Evolutionary conservation across 2,113 vertebrate genomes (phyloP).

Genomic region (Leucoraja erinaceus): DNA sequence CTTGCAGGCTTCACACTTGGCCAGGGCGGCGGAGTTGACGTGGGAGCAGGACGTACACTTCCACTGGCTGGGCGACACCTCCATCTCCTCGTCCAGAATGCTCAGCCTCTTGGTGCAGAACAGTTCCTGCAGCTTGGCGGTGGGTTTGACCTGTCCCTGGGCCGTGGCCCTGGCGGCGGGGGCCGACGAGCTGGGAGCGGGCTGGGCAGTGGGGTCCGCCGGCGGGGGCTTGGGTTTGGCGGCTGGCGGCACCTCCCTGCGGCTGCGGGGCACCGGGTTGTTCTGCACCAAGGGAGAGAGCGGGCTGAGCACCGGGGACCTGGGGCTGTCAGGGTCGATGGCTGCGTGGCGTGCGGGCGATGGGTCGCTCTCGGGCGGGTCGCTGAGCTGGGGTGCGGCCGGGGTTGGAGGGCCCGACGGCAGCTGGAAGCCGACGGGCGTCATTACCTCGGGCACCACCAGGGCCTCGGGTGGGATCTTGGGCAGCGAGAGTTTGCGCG

Average conservation of each 20-base stretch:
- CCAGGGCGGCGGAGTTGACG: conserved; percentile 45
- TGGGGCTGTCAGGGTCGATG: conserved; percentile 50
- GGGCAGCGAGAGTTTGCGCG: conserved; percentile 85
- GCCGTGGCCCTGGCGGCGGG: conserved; percentile 45
- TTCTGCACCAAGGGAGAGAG: conserved; percentile 80
- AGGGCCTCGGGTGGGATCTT: conserved; percentile 92
- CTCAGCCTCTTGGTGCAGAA: conserved; percentile 77
- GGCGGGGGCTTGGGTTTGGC: conserved; percentile 52
- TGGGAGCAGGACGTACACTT: conserved; percentile 71
- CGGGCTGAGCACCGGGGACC: conserved; percentile 58
- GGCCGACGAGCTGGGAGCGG: conserved; percentile 42
- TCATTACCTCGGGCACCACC: conserved; percentile 85
- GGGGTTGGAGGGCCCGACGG: conserved; percentile 52
- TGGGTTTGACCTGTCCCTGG: conserved; percentile 49
- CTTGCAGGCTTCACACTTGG: conserved; percentile 67
- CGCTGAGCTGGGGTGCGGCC: conserved; percentile 50
- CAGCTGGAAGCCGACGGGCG: conserved; percentile 68
- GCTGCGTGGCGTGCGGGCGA: conserved; percentile 55
- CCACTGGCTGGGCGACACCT: conserved; percentile 58
- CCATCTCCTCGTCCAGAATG: conserved; percentile 72
- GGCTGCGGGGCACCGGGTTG: conserved; percentile 85
- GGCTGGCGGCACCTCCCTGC: conserved; percentile 85
- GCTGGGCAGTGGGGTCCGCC: conserved; percentile 55
- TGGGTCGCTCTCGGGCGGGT: conserved; percentile 63
- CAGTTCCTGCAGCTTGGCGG: conserved; percentile 56